Conservation (phyloP, 2,797 vertebrate species). For the Sebastes steindachneri region DNA sequence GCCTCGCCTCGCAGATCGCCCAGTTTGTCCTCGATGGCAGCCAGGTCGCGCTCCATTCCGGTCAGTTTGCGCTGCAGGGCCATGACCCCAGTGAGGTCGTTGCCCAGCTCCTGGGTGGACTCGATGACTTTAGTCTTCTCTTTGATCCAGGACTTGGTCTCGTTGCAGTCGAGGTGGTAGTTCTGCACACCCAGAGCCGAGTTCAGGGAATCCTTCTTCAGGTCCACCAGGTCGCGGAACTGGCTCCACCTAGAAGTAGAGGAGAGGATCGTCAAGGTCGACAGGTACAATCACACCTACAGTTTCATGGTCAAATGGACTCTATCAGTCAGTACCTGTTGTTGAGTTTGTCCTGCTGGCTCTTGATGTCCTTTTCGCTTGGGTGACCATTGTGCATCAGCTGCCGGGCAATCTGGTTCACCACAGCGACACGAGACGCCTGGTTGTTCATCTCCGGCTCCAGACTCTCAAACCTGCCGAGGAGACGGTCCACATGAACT, state of each 20-base stretch:
- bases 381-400: conserved; percentile 93
- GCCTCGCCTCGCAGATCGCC: conserved; percentile 90
- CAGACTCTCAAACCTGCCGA: conserved; percentile 91
- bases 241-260: conserved; percentile 89
- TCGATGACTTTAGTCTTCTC: conserved; percentile 98
- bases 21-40: conserved; percentile 93
- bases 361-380: conserved; percentile 92
- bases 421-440: conserved; percentile 93
- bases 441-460: conserved; percentile 98
- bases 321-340: conserved; percentile 82
- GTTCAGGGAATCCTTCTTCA: conserved; percentile 92
- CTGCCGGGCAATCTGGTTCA: conserved; percentile 96
- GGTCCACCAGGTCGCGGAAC: conserved; percentile 93
- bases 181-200: conserved; percentile 95
- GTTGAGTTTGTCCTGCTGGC: conserved; percentile 95
- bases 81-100: conserved; percentile 93
- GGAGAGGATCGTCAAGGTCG: not conserved
- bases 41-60: conserved; percentile 93
- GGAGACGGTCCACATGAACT: not conserved
- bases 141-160: conserved; percentile 96
- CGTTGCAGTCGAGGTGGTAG: conserved; percentile 96
- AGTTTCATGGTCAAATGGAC: not conserved
- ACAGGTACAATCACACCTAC: not conserved
- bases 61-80: conserved; percentile 94
- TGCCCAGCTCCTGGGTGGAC: conserved; percentile 94